A percentile compares a stretch with the other conserved stretches of the same genome.
Evolutionary conservation across 2,888 invertebrate species (phyloP).

Genomic region (Chesias legatella): DNA sequence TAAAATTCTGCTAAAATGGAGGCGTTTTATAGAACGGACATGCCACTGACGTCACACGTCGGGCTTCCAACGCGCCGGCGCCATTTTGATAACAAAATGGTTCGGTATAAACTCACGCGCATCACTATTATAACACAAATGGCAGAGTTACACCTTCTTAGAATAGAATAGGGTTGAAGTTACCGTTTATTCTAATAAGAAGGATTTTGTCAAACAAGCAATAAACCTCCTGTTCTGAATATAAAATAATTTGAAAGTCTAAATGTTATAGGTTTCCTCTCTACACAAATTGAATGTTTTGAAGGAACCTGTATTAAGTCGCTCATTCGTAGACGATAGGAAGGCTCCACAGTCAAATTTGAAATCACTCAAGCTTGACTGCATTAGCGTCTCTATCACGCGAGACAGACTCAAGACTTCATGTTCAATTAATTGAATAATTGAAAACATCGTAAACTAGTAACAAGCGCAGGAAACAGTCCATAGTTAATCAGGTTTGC

Average conservation of each 20-base stretch:
- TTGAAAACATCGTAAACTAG: slow-evolving; percentile 34
- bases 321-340: too few relatives aligned
- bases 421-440: slow-evolving; percentile 40
- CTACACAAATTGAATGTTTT: too few relatives aligned
- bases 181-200: too few relatives aligned
- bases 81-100: slow-evolving; percentile 59
- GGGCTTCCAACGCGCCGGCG: slow-evolving; percentile 42
- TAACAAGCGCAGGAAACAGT: slow-evolving; percentile 19
- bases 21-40: slow-evolving; percentile 30
- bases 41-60: slow-evolving; percentile 44
- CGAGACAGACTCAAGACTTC: slow-evolving; percentile 35
- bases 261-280: too few relatives aligned
- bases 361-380: slow-evolving; percentile 44
- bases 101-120: slow-evolving; percentile 28
- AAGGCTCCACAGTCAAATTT: slow-evolving; percentile 14
- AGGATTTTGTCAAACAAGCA: too few relatives aligned
- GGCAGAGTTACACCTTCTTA: too few relatives aligned
- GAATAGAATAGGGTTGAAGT: too few relatives aligned
- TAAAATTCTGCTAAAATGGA: slow-evolving; percentile 30
- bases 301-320: slow-evolving; percentile 4
- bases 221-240: neutral
- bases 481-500: slow-evolving; percentile 11
- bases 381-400: slow-evolving; percentile 45
- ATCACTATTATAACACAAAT: slow-evolving; percentile 8
- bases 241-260: too few relatives aligned